Base-by-base conservation (phyloP, 2,113 vertebrate species). In the Phylloscopus trochiloides region DNA sequence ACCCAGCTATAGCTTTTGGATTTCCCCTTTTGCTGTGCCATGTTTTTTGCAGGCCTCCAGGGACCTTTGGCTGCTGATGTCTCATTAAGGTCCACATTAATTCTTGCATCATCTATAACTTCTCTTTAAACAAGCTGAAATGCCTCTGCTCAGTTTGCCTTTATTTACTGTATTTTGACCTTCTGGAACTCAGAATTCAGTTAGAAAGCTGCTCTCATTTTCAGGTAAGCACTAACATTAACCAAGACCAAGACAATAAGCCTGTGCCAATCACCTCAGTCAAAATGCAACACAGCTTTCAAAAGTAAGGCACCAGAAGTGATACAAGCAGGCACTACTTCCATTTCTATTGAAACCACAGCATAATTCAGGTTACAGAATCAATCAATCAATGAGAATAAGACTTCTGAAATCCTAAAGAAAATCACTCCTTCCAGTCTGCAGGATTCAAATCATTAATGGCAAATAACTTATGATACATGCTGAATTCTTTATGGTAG, bases 1-100 rank as follows among this genome's bases (percentile, higher is more conserved):
- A 20, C n/a, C 36, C 50, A 40, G 1, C 3, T 1, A 40, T 0
- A 31, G 55, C 43, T 6, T 71, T 1, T 12, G 9, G 19, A n/a
- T 20, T 45, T 52, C 12, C 29, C 31, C 16, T 80, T 58, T 40
- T 32, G 26, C 38, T 47, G 25, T 14, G 57, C 48, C 47, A 10
- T 3, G 12, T 31, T 58, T 47, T 55, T 6, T 16, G 34, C 34
- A 52, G 58, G 32, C 7, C 9, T 40, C 4, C 5, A 82, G 10
- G 2, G 40, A 88, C 57, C 25, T 81, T 20, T 28, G 1, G 43
- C 36, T 68, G 47, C 51, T 13, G 19, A 81, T 54, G 32, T 42
- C 48, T 80, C 20, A 12, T 58, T 59, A 70, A 70, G 32, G 26
- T 68, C 45, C 28, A 38, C 12, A 55, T 67, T 88, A 80, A 68